Percentiles rank a stretch among this genome's conserved stretches.
These are phyloP conservation scores for Drosophila mimica DNA, from an alignment of 2,888 invertebrate species.

Conservation along the genomic window DNA sequence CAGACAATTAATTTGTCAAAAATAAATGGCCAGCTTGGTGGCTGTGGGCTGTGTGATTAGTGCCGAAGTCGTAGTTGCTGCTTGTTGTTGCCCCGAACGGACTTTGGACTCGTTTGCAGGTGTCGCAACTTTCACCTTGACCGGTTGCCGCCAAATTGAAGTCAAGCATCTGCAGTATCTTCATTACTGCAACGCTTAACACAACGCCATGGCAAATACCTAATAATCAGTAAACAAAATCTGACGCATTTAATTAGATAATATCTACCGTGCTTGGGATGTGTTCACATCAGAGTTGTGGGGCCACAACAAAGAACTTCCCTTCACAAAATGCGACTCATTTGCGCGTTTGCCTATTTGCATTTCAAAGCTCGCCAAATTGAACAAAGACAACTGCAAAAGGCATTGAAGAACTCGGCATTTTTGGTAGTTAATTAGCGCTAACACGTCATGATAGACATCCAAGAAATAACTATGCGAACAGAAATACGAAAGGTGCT, in stretches of 20 bases:
- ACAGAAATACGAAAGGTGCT: constrained; percentile 42
- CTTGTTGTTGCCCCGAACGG: constrained; percentile 19
- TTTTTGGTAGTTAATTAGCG: constrained; percentile 72
- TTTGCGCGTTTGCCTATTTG: constrained; percentile 68
- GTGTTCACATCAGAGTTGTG: constrained; percentile 26
- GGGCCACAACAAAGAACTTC: constrained; percentile 72
- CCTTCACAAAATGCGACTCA: constrained; percentile 63
- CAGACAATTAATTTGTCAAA: constrained; percentile 79
- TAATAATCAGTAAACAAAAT: constrained; percentile 46
- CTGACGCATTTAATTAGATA: constrained; percentile 61
- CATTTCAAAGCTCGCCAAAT: constrained; percentile 71
- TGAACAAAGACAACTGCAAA: constrained; percentile 57
- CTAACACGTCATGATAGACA: constrained; percentile 51
- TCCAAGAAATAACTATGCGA: constrained; percentile 36
- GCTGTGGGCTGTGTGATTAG: constrained; percentile 38
- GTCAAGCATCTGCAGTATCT: constrained; percentile 23
- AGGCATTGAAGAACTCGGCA: constrained; percentile 53
- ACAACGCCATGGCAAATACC: constrained; percentile 46
- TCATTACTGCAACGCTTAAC: constrained; percentile 46
- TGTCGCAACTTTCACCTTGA: constrained; percentile 83
- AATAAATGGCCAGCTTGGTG: constrained; percentile 38
- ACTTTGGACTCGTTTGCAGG: constrained; percentile 58
- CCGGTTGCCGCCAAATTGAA: constrained; percentile 64
- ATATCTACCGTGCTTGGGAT: constrained; percentile 22
- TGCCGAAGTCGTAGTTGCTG: constrained; percentile 16